Percentiles rank a stretch among this genome's conserved stretches.
These are phyloP conservation scores for Coelopa pilipes DNA, from an alignment of 2,888 invertebrate genomes.

Conservation along the genomic window DNA sequence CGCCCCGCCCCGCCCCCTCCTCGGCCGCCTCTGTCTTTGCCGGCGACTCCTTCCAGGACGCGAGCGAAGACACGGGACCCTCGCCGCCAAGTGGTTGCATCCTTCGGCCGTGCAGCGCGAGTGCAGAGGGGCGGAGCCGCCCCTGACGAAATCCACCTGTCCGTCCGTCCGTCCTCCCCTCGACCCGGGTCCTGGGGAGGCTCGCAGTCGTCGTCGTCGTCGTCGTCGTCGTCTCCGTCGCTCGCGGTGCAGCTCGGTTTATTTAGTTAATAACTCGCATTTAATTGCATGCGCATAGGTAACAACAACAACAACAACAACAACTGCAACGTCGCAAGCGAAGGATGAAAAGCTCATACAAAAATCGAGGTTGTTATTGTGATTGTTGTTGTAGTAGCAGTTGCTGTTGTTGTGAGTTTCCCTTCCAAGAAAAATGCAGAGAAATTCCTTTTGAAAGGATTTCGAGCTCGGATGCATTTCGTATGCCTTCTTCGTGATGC, in stretches of 20 bases:
- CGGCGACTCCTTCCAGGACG: conserved; percentile 30
- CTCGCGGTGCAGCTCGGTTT: conserved; percentile 27
- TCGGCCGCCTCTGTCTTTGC: conserved; percentile 22
- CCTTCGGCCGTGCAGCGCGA: not conserved
- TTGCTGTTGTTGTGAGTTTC: not conserved
- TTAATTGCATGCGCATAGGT: conserved; percentile 38
- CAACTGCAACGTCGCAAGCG: conserved; percentile 31
- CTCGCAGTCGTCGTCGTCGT: not conserved
- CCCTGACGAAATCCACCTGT: not conserved
- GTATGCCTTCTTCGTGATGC: conserved; percentile 29
- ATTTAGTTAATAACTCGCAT: conserved; percentile 37
- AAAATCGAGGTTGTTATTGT: too few relatives aligned
- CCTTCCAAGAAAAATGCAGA: not conserved
- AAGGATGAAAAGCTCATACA: conserved; percentile 9
- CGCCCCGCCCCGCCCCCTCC: conserved; percentile 24
- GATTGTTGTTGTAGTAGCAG: not conserved
- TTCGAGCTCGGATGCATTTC: conserved; percentile 39
- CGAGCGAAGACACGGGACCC: conserved; percentile 14
- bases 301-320: conserved; percentile 45
- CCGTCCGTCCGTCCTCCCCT: not conserved
- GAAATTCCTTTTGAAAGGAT: conserved; percentile 24
- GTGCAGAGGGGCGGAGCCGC: not conserved
- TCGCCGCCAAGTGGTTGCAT: conserved; percentile 28
- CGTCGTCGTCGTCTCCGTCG: too few relatives aligned
- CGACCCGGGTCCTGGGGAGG: not conserved